Percentiles rank a stretch among this genome's conserved stretches.
These are phyloP conservation scores for Ophion costatus DNA, from an alignment of 2,888 invertebrate species.

Conservation along the genomic window DNA sequence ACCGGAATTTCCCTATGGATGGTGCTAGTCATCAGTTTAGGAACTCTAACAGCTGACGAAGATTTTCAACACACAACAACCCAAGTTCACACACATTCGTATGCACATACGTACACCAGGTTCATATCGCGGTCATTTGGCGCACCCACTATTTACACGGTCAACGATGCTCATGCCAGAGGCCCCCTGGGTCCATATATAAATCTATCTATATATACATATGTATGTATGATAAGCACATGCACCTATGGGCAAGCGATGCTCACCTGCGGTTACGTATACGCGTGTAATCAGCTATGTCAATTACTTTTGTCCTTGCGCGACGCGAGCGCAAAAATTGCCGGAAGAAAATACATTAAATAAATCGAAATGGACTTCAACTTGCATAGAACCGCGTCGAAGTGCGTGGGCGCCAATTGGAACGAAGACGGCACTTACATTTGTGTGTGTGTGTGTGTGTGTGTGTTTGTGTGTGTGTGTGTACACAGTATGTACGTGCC, in stretches of 20 bases:
- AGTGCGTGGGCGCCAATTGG: conserved; percentile 6
- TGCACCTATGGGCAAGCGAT: conserved; percentile 24
- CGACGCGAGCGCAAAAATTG: not conserved
- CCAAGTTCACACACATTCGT: not conserved
- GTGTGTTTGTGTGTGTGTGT: too few species aligned
- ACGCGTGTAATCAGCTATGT: conserved; percentile 16
- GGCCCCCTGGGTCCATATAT: conserved; percentile 12
- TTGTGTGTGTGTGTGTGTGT: too few species aligned
- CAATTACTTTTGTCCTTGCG: conserved; percentile 9
- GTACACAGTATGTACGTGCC: too few species aligned
- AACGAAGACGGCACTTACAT: conserved; percentile 31
- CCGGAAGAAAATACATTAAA: conserved; percentile 9
- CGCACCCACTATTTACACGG: conserved; percentile 55
- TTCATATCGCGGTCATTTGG: conserved; percentile 44
- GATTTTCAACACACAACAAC: too few species aligned
- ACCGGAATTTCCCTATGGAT: too few species aligned
- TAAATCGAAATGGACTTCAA: conserved; percentile 7
- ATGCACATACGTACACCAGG: conserved; percentile 22
- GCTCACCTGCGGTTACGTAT: conserved; percentile 7
- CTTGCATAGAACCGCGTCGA: conserved; percentile 15
- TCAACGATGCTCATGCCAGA: conserved; percentile 60
- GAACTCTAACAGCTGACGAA: too few species aligned
- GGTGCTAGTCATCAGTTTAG: too few species aligned
- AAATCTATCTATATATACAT: not conserved
- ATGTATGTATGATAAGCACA: too few species aligned